Conservation (phyloP, 2,797 vertebrate genomes). For the Otolemur crassicaudatus region DNA sequence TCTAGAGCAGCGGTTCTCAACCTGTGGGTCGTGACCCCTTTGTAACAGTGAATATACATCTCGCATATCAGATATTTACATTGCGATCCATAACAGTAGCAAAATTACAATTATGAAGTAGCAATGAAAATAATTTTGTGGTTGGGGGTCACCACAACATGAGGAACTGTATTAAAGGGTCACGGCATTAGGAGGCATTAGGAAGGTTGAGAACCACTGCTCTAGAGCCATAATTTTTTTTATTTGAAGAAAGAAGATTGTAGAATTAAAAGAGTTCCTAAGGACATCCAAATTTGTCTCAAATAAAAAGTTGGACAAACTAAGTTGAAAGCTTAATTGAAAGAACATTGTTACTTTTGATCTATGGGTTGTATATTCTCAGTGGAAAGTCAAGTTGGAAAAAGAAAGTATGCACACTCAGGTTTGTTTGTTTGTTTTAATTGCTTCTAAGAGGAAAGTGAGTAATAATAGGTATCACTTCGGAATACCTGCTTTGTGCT, state of each 20-base stretch:
- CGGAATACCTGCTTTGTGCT: constrained; percentile 1
- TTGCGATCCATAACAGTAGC: too few species aligned
- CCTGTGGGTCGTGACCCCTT: too few species aligned
- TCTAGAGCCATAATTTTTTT: background rate
- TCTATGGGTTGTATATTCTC: constrained; percentile 25
- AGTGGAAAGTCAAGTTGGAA: constrained; percentile 30
- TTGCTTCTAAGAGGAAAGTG: constrained; percentile 67
- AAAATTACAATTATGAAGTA: too few species aligned
- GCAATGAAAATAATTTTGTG: too few species aligned
- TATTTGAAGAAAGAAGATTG: constrained; percentile 18
- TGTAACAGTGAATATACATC: too few species aligned
- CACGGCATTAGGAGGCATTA: too few species aligned
- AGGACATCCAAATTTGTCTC: constrained; percentile 1
- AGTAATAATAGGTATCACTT: constrained; percentile 62
- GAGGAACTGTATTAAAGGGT: too few species aligned
- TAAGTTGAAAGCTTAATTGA: background rate
- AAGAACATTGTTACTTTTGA: constrained; percentile 42
- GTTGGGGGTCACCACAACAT: too few species aligned
- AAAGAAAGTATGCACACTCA: constrained; percentile 49
- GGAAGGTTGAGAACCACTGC: too few species aligned
- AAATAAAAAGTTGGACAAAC: background rate
- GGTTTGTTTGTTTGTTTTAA: constrained; percentile 50
- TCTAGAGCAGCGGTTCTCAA: background rate
- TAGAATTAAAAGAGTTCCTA: constrained; percentile 33
- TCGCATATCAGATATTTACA: too few species aligned